Conservation (phyloP, 2,113 vertebrate genomes). For the Mastomys natalensis region DNA sequence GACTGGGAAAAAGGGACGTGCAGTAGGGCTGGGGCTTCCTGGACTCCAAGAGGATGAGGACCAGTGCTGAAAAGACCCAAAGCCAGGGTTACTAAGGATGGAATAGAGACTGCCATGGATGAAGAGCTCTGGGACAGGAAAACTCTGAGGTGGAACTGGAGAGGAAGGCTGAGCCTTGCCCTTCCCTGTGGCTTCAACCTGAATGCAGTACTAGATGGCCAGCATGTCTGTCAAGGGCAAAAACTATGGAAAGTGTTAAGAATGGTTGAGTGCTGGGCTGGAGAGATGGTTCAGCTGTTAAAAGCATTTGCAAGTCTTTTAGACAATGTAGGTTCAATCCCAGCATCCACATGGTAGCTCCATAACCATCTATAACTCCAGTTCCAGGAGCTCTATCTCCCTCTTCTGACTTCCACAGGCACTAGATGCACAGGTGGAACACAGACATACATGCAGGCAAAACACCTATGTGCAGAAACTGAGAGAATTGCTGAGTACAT, state of each 20-base stretch:
- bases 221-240: neutral
- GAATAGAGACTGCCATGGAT: neutral
- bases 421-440: neutral
- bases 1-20: neutral
- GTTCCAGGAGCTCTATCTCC: neutral
- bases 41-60: neutral
- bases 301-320: neutral
- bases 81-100: neutral
- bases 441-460: neutral
- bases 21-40: neutral
- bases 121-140: neutral
- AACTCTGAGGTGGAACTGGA: neutral
- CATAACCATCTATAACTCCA: neutral
- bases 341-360: neutral
- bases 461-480: too few species aligned
- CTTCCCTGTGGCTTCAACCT: neutral
- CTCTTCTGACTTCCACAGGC: neutral
- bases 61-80: neutral
- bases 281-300: neutral
- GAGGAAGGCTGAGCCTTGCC: too few species aligned
- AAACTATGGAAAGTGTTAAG: neutral
- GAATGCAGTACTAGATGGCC: neutral
- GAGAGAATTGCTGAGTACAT: neutral
- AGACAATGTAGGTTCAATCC: neutral
- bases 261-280: neutral